Evolutionary conservation across 1,140 invertebrate genomes (phyloP).

Genomic region (Heliothis subflexa): DNA sequence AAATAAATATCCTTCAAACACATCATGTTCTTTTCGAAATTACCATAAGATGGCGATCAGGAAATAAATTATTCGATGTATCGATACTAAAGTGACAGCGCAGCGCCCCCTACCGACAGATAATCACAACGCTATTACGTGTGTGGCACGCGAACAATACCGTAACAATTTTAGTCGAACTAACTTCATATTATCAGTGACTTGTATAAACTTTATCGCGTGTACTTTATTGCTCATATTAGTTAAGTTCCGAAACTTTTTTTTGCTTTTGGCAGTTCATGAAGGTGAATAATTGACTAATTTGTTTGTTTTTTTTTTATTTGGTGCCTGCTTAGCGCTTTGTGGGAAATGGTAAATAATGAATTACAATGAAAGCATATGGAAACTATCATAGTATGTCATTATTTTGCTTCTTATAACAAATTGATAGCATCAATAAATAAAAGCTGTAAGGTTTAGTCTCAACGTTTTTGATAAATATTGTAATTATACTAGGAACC

Average conservation of each 20-base stretch:
- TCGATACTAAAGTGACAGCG: not conserved
- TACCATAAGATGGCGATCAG: not conserved
- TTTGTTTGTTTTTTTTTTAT: slow-evolving; percentile 10
- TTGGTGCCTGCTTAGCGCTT: not conserved
- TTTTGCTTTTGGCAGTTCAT: not conserved
- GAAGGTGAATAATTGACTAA: not conserved
- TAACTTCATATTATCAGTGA: slow-evolving; percentile 26
- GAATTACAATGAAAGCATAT: not conserved
- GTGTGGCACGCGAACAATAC: slow-evolving; percentile 57
- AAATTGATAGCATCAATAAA: no score
- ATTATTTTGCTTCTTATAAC: no score
- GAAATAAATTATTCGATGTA: not conserved
- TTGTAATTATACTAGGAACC: no score
- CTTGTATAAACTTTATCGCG: slow-evolving; percentile 33
- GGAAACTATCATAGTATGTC: no score
- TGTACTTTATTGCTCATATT: slow-evolving; percentile 42
- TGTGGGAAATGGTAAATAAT: no score
- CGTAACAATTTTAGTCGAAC: slow-evolving; percentile 5
- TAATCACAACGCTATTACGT: slow-evolving; percentile 67
- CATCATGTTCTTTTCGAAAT: not conserved
- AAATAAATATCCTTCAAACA: no score
- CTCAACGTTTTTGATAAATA: no score
- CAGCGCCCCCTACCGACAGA: slow-evolving; percentile 42
- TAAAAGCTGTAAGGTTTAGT: no score
- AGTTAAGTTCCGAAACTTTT: slow-evolving; percentile 37